Evolutionary conservation across 1,140 invertebrate species (phyloP).

Genomic region (Drosophila willistoni): DNA sequence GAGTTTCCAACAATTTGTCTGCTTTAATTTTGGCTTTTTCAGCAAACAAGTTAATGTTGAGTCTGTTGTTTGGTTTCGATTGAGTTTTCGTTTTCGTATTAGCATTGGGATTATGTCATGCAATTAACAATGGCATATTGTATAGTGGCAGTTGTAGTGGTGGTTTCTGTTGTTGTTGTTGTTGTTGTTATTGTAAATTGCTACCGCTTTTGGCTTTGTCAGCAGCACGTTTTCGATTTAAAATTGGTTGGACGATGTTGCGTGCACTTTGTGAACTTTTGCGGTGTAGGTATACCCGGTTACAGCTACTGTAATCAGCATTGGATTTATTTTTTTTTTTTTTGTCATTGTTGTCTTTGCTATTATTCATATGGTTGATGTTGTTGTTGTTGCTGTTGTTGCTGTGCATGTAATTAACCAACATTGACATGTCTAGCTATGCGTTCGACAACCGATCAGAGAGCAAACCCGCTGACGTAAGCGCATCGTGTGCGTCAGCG

Average conservation of each 20-base stretch:
- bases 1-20: slow-evolving; percentile 54
- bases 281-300: slow-evolving; percentile 32
- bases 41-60: slow-evolving; percentile 34
- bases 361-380: slow-evolving; percentile 16
- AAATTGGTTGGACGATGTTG: slow-evolving; percentile 55
- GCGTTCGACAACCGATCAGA: slow-evolving; percentile 52
- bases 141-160: slow-evolving; percentile 27
- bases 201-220: slow-evolving; percentile 68
- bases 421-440: slow-evolving; percentile 75
- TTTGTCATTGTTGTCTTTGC: slow-evolving; percentile 22
- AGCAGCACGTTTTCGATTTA: slow-evolving; percentile 49
- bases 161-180: slow-evolving; percentile 31
- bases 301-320: slow-evolving; percentile 44
- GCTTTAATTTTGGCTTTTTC: slow-evolving; percentile 56
- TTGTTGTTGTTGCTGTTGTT: slow-evolving; percentile 29
- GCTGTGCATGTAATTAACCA: slow-evolving; percentile 72
- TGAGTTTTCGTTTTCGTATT: slow-evolving; percentile 77
- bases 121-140: slow-evolving; percentile 79
- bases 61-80: slow-evolving; percentile 44
- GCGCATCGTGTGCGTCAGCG: slow-evolving; percentile 65
- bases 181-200: slow-evolving; percentile 32
- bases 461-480: slow-evolving; percentile 53
- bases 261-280: slow-evolving; percentile 75
- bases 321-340: slow-evolving; percentile 19
- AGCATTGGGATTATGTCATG: slow-evolving; percentile 76